Evolutionary conservation across 2,113 vertebrate genomes (phyloP).

Genomic region (Rhinolophus ferrumequinum): DNA sequence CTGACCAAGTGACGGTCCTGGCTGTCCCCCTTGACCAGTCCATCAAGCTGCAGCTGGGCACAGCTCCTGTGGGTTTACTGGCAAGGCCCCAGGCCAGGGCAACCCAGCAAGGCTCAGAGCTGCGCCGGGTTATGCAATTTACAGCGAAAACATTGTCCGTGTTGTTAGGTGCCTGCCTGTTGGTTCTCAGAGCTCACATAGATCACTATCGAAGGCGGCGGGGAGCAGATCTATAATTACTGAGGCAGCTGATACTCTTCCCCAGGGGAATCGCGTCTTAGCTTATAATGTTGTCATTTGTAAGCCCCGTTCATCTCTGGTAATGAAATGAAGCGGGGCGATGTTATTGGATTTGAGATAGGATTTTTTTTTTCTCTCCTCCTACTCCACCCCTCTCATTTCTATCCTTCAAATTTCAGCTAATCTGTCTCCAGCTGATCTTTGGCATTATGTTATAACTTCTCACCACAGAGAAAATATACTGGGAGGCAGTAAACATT

Average conservation of each 20-base stretch:
- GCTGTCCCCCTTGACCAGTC: not conserved
- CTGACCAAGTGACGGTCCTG: not conserved
- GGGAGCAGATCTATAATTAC: conserved; percentile 28
- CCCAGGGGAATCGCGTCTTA: conserved; percentile 35
- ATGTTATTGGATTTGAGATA: not conserved
- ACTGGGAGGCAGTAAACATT: not conserved
- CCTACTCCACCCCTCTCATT: not conserved
- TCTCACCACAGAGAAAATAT: not conserved
- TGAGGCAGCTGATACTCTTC: not conserved
- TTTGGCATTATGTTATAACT: not conserved
- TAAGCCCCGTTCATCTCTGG: not conserved
- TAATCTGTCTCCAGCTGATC: not conserved
- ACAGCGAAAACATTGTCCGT: not conserved
- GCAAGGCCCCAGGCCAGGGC: not conserved
- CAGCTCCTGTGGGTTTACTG: not conserved
- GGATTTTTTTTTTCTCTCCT: not conserved
- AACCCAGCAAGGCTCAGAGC: not conserved
- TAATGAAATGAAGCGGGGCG: not conserved
- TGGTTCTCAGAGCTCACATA: not conserved
- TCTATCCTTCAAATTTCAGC: not conserved
- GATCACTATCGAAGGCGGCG: not conserved
- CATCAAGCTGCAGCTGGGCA: not conserved
- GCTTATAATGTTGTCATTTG: not conserved
- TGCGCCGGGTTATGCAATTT: not conserved
- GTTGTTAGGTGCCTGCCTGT: not conserved